Conservation (phyloP, 1,140 invertebrate genomes). For the Ericerus pela region DNA sequence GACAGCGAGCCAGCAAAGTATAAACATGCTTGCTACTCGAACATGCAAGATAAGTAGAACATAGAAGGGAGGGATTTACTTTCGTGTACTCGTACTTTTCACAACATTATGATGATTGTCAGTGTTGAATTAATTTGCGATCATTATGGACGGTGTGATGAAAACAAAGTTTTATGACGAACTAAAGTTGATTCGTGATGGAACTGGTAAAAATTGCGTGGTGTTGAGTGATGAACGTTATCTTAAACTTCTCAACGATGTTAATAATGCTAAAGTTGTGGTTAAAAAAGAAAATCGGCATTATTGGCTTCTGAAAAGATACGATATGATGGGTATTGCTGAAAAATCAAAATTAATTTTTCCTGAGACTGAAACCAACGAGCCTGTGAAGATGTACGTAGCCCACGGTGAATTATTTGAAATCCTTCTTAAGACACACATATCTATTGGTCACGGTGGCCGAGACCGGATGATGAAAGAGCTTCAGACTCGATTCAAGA, state of each 20-base stretch:
- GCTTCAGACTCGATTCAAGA: conserved; percentile 22
- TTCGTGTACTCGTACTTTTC: too few relatives aligned
- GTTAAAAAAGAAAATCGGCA: background rate
- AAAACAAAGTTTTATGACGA: too few relatives aligned
- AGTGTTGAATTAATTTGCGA: too few relatives aligned
- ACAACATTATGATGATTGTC: too few relatives aligned
- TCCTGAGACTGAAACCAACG: background rate
- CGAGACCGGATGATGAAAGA: conserved; percentile 22
- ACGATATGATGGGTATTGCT: background rate
- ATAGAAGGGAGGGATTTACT: too few relatives aligned
- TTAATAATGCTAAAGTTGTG: background rate
- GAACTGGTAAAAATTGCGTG: too few relatives aligned
- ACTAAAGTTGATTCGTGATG: too few relatives aligned
- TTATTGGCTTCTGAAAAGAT: background rate
- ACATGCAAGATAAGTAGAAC: too few relatives aligned
- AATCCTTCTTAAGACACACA: conserved; percentile 22
- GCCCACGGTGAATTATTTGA: conserved; percentile 21
- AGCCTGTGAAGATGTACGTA: conserved; percentile 7
- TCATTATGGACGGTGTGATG: too few relatives aligned
- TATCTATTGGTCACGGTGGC: conserved; percentile 24
- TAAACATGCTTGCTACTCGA: too few relatives aligned
- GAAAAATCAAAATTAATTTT: background rate
- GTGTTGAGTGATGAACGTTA: background rate
- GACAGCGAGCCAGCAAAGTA: too few relatives aligned
- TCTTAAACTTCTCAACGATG: background rate